Conservation (phyloP, 1,140 invertebrate species). For the Drosophila bocki region DNA sequence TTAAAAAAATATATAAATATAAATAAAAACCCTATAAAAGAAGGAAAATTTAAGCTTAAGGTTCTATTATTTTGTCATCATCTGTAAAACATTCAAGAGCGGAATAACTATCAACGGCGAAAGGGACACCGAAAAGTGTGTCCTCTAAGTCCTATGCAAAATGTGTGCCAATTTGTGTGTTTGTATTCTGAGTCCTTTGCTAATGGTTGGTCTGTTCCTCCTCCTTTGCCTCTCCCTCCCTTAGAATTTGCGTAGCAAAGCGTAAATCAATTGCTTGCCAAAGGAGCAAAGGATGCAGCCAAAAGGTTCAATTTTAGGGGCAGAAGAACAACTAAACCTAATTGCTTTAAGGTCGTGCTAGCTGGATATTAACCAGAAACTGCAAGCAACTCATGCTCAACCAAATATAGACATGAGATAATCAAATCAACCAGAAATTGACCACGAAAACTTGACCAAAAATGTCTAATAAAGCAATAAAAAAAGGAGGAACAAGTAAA, state of each 20-base stretch:
- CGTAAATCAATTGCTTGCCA: conserved; percentile 65
- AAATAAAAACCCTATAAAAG: background rate
- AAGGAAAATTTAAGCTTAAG: background rate
- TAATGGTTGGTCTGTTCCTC: conserved; percentile 21
- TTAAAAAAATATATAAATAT: too few species aligned
- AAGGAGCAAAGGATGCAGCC: conserved; percentile 38
- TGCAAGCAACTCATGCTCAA: background rate
- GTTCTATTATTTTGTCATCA: background rate
- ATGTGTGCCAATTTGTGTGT: conserved; percentile 57
- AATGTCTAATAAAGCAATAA: conserved; percentile 21
- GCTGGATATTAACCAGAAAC: background rate
- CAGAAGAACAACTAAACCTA: conserved; percentile 24
- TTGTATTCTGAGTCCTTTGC: conserved; percentile 30
- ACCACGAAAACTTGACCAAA: conserved; percentile 9
- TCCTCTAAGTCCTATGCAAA: conserved; percentile 54
- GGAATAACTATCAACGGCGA: background rate
- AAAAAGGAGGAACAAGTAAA: conserved; percentile 10
- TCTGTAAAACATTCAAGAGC: background rate
- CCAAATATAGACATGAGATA: conserved; percentile 5
- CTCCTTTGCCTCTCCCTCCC: too few species aligned
- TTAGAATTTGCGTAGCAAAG: conserved; percentile 49
- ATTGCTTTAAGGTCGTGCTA: conserved; percentile 19
- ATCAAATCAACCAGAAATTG: conserved; percentile 14
- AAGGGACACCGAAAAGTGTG: conserved; percentile 38
- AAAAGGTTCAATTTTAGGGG: background rate